phyloP scores from a whole-genome alignment of 1,140 invertebrate species.

The Linepithema humile region DNA sequence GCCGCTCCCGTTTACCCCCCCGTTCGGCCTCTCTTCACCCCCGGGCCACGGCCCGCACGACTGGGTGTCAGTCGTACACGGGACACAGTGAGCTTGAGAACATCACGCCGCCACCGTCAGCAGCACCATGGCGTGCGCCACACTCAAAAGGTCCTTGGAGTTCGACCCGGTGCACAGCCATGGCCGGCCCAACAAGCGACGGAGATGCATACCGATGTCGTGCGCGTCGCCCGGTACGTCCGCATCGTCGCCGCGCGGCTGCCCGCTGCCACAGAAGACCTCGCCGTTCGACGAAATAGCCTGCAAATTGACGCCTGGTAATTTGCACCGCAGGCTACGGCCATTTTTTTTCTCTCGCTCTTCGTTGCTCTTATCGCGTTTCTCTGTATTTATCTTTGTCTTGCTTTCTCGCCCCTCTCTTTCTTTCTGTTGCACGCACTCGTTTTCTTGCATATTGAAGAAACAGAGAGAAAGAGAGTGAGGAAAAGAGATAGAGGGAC shows the following conservation, averaged over 20 bases:
- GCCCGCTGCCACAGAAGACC: constrained; percentile 85
- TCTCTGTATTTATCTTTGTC: constrained; percentile 30
- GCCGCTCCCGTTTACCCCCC: constrained; percentile 14
- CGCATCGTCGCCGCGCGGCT: constrained; percentile 88
- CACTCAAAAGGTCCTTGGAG: constrained; percentile 95
- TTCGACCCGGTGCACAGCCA: constrained; percentile 94
- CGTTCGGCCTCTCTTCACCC: background rate
- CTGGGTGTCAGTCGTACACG: constrained; percentile 68
- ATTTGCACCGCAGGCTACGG: constrained; percentile 79
- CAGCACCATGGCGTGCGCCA: constrained; percentile 95
- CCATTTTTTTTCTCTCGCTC: constrained; percentile 73
- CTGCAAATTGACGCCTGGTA: constrained; percentile 94
- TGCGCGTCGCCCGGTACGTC: constrained; percentile 89
- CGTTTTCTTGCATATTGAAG: background rate
- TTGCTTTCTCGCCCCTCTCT: background rate
- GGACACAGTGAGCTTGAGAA: constrained; percentile 79
- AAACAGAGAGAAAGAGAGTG: background rate
- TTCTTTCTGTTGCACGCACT: background rate
- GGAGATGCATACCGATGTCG: constrained; percentile 93
- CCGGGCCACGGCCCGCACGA: background rate
- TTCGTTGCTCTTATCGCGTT: constrained; percentile 50
- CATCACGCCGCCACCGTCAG: constrained; percentile 12
- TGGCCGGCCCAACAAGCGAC: constrained; percentile 92
- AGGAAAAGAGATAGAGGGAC: background rate
- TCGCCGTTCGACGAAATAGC: constrained; percentile 92